Evolutionary conservation across 2,797 vertebrate species (phyloP).

Genomic region (Apogon hyalosoma): DNA sequence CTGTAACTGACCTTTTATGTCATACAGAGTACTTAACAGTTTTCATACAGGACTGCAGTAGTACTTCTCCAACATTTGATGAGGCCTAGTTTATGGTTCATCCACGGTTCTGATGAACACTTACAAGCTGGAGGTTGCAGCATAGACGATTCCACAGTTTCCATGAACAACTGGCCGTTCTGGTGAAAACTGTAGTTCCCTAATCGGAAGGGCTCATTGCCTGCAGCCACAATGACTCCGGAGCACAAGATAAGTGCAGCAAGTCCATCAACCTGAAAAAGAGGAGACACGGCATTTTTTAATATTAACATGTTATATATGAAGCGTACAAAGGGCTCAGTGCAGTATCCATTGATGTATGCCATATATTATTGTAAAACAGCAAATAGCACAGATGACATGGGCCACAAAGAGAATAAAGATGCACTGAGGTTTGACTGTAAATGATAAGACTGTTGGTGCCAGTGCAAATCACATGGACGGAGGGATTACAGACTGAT

Average conservation of each 20-base stretch:
- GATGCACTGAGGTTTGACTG: constrained; percentile 29
- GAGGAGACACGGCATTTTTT: constrained; percentile 10
- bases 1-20: too few relatives aligned
- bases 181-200: constrained; percentile 85
- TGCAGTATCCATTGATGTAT: not conserved
- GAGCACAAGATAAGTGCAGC: constrained; percentile 88
- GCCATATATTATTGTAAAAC: not conserved
- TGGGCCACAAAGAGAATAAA: not conserved
- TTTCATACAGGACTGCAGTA: not conserved
- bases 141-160: constrained; percentile 75
- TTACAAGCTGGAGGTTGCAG: constrained; percentile 86
- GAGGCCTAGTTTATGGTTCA: not conserved
- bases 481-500: constrained; percentile 46
- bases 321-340: not conserved
- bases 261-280: constrained; percentile 88
- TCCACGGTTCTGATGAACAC: constrained; percentile 57
- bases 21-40: too few relatives aligned
- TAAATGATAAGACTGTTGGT: constrained; percentile 15
- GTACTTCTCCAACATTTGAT: not conserved
- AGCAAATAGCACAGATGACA: not conserved
- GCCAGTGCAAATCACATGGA: constrained; percentile 25
- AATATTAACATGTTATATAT: not conserved
- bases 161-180: constrained; percentile 78
- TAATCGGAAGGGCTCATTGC: constrained; percentile 91
- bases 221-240: constrained; percentile 91